A percentile compares a stretch with the other conserved stretches of the same genome.
phyloP scores from a whole-genome alignment of 2,888 invertebrate genomes.

The Torymus tubicola region DNA sequence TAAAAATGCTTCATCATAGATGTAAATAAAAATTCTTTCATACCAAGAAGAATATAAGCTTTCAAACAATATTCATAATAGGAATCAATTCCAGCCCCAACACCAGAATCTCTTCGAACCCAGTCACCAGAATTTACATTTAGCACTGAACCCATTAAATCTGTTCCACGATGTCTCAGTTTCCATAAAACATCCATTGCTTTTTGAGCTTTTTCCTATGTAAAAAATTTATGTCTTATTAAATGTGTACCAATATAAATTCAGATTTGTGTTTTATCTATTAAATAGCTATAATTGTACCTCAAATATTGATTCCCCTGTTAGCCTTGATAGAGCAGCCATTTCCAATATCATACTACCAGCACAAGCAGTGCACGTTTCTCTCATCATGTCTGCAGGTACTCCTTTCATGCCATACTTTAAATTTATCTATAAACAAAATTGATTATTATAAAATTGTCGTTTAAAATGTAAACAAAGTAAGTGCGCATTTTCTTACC shows the following conservation, averaged over 20 bases:
- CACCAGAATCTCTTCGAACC: constrained; percentile 96
- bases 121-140: constrained; percentile 99
- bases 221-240: constrained; percentile 16
- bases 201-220: constrained; percentile 90
- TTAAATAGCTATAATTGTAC: constrained; percentile 68
- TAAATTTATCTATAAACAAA: constrained; percentile 83
- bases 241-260: too few species aligned
- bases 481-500: constrained; percentile 77
- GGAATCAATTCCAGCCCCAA: constrained; percentile 99
- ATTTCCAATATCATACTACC: constrained; percentile 98
- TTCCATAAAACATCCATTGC: constrained; percentile 99
- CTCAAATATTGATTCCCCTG: constrained; percentile 94
- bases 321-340: constrained; percentile 95
- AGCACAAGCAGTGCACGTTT: constrained; percentile 98
- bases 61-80: constrained; percentile 99
- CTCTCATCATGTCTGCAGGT: constrained; percentile 85
- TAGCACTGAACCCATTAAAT: constrained; percentile 97
- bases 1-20: not conserved
- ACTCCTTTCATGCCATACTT: constrained; percentile 88
- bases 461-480: constrained; percentile 39
- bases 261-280: not conserved
- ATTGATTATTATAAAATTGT: constrained; percentile 36
- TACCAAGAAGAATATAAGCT: constrained; percentile 93
- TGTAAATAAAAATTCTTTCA: constrained; percentile 27
- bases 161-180: constrained; percentile 91